Percentiles rank a stretch among this genome's conserved stretches.
These are phyloP conservation scores for Ia io DNA, from an alignment of 2,113 vertebrate genomes.

Conservation along the genomic window DNA sequence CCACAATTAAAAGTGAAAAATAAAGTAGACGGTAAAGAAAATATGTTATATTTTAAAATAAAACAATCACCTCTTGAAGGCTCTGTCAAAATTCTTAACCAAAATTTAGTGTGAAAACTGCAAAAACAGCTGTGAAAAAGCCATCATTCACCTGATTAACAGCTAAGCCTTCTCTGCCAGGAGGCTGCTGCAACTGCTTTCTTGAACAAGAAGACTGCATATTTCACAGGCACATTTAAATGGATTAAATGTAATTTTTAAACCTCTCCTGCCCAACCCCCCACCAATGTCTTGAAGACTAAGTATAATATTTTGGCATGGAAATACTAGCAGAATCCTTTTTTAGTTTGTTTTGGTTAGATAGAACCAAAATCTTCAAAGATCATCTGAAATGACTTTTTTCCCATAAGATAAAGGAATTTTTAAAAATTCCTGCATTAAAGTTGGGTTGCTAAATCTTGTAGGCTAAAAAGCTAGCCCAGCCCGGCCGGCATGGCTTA, in stretches of 20 bases:
- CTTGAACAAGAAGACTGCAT: background rate
- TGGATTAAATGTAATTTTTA: background rate
- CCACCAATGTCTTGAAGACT: background rate
- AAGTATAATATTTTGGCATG: slow-evolving; percentile 33
- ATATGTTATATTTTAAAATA: slow-evolving; percentile 20
- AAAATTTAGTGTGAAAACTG: slow-evolving; percentile 10
- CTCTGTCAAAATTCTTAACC: background rate
- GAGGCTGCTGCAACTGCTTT: background rate
- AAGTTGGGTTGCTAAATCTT: background rate
- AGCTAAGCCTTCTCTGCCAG: background rate
- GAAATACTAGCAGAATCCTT: background rate
- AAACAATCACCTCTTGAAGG: background rate
- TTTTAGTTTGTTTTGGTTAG: background rate
- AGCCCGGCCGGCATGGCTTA: too few species aligned
- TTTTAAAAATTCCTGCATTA: background rate
- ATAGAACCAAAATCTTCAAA: slow-evolving; percentile 6
- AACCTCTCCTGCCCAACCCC: background rate
- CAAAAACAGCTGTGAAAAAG: background rate
- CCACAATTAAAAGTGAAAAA: background rate
- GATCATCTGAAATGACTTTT: background rate
- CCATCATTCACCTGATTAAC: background rate
- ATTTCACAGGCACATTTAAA: background rate
- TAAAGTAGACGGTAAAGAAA: background rate
- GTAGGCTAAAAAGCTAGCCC: background rate
- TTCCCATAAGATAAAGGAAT: background rate